Evolutionary conservation across 2,888 invertebrate genomes (phyloP).

Genomic region (Saturnia japonica): DNA sequence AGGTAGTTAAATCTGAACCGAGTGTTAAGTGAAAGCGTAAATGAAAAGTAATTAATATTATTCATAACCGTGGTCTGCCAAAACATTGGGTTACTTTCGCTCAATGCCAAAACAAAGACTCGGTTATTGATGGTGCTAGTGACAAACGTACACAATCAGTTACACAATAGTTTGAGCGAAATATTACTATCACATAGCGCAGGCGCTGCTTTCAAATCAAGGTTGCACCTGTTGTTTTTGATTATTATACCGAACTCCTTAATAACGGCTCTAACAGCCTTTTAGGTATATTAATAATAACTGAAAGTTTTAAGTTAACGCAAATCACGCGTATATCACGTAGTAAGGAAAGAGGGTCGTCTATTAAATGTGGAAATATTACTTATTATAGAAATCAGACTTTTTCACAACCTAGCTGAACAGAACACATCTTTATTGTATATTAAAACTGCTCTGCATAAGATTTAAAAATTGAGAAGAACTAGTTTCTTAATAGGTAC

Average conservation of each 20-base stretch:
- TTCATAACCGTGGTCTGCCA: conserved; percentile 57
- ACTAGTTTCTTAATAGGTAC: neutral
- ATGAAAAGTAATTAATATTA: conserved; percentile 63
- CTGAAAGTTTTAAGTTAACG: neutral
- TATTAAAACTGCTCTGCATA: too few relatives aligned
- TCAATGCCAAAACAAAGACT: conserved; percentile 52
- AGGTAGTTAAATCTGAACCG: neutral
- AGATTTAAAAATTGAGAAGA: neutral
- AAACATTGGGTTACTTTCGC: conserved; percentile 73
- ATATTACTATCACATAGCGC: conserved; percentile 17
- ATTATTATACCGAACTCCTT: neutral
- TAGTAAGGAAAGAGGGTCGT: too few relatives aligned
- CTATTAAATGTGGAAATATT: too few relatives aligned
- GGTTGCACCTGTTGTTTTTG: neutral
- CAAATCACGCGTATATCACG: too few relatives aligned
- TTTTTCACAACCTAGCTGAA: too few relatives aligned
- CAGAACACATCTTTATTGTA: too few relatives aligned
- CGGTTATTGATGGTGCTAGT: conserved; percentile 36
- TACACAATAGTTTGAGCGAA: conserved; percentile 31
- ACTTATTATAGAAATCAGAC: neutral
- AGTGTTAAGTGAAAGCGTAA: conserved; percentile 66
- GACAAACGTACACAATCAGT: conserved; percentile 30
- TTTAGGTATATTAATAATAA: neutral
- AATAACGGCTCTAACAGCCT: neutral
- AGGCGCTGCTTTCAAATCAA: conserved; percentile 16